These are phyloP conservation scores for Poecilus cupreus DNA, from an alignment of 2,888 invertebrate species.

Conservation along the genomic window DNA sequence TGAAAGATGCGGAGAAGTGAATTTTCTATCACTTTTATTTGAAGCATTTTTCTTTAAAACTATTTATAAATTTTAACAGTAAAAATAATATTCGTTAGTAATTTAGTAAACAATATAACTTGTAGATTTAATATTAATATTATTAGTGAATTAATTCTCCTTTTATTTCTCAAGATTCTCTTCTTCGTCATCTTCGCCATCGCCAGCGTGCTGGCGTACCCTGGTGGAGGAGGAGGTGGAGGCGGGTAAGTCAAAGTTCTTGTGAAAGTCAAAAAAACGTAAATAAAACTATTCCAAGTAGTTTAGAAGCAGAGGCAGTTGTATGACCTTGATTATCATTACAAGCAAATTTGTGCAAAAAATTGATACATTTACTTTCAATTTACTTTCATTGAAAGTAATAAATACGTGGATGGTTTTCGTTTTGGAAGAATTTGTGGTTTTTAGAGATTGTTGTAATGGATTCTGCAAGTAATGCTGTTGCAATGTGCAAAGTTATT, in stretches of 20 bases:
- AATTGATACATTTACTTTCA: background rate
- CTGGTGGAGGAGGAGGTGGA: conserved; percentile 33
- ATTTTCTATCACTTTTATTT: too few species aligned
- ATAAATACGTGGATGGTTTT: background rate
- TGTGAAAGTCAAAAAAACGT: background rate
- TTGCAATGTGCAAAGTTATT: background rate
- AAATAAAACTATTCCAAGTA: background rate
- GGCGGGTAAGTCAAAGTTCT: conserved; percentile 35
- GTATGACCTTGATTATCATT: conserved; percentile 14
- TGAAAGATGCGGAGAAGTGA: too few species aligned
- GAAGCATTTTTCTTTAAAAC: too few species aligned
- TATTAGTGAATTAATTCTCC: background rate
- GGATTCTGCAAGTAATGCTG: background rate
- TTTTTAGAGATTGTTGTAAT: background rate
- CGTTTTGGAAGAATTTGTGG: background rate
- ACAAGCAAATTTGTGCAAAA: conserved; percentile 10
- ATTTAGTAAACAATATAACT: too few species aligned
- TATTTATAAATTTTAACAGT: too few species aligned
- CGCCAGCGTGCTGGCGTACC: conserved; percentile 1
- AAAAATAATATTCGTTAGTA: too few species aligned
- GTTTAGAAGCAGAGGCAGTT: background rate
- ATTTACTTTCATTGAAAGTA: conserved; percentile 17
- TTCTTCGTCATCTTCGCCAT: conserved; percentile 45
- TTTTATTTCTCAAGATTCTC: conserved; percentile 33
- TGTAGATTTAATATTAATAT: too few species aligned